These are phyloP conservation scores for Helleia helle DNA, from an alignment of 2,888 invertebrate genomes.

Conservation along the genomic window DNA sequence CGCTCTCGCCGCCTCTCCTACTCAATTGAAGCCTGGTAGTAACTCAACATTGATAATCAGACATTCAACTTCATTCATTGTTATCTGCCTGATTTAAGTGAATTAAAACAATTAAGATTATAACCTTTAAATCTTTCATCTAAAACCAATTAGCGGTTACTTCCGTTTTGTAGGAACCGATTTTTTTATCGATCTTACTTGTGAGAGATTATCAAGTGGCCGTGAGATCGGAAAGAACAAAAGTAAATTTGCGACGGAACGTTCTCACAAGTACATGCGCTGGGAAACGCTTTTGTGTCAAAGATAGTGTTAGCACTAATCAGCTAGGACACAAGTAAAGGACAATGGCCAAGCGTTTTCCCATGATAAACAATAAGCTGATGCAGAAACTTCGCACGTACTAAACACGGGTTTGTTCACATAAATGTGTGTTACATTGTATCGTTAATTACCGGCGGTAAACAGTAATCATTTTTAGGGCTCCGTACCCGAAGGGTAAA, in stretches of 20 bases:
- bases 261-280: conserved; percentile 55
- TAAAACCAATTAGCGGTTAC: conserved; percentile 5
- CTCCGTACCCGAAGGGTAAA: too few relatives aligned
- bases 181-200: conserved; percentile 46
- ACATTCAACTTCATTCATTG: neutral
- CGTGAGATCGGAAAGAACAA: conserved; percentile 56
- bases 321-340: conserved; percentile 52
- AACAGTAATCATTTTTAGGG: neutral
- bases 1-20: conserved; percentile 32
- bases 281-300: conserved; percentile 56
- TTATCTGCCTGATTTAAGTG: neutral
- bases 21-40: conserved; percentile 17
- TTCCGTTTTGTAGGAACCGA: conserved; percentile 30
- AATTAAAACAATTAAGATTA: neutral
- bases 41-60: neutral
- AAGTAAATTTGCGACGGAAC: conserved; percentile 35
- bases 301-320: conserved; percentile 50
- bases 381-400: conserved; percentile 41
- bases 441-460: conserved; percentile 8
- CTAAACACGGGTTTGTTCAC: conserved; percentile 17
- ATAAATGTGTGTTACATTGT: conserved; percentile 20
- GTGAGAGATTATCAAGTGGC: conserved; percentile 53
- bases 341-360: conserved; percentile 51
- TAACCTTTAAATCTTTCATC: too few relatives aligned
- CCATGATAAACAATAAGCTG: conserved; percentile 37